phyloP scores from a whole-genome alignment of 1,140 invertebrate species.

The Laodelphax striatellus region DNA sequence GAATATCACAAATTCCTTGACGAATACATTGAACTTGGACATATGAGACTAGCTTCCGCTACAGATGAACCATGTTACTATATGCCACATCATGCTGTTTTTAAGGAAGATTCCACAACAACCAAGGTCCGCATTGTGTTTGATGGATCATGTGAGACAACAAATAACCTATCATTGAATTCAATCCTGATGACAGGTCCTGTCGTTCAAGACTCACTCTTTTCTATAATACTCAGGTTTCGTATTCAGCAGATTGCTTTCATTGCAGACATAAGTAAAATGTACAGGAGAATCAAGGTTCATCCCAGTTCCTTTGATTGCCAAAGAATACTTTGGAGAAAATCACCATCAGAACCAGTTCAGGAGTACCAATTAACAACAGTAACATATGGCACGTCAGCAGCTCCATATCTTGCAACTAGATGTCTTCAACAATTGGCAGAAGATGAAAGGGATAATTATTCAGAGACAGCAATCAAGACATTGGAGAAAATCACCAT shows the following conservation, averaged over 20 bases:
- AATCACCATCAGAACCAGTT: background rate
- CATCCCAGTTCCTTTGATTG: background rate
- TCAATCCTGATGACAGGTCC: conserved; percentile 13
- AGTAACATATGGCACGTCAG: conserved; percentile 7
- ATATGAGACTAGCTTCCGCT: conserved; percentile 3
- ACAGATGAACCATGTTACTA: conserved; percentile 12
- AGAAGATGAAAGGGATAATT: background rate
- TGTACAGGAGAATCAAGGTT: conserved; percentile 18
- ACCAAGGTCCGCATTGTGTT: conserved; percentile 16
- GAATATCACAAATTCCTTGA: conserved; percentile 5
- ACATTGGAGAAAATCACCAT: conserved; percentile 8
- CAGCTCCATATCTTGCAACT: background rate
- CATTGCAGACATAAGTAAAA: conserved; percentile 19
- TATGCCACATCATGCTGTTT: conserved; percentile 13
- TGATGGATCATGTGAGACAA: conserved; percentile 13
- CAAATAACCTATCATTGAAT: conserved; percentile 17
- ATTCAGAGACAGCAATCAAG: background rate
- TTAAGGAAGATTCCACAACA: conserved; percentile 7
- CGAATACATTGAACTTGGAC: conserved; percentile 5
- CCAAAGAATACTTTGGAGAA: conserved; percentile 15
- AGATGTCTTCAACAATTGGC: conserved; percentile 4
- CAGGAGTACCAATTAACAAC: conserved; percentile 10
- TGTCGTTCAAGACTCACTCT: conserved; percentile 16
- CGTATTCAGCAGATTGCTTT: conserved; percentile 15
- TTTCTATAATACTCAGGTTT: conserved; percentile 14